These are phyloP conservation scores for Choloepus didactylus DNA, from an alignment of 2,797 vertebrate genomes.

Conservation along the genomic window DNA sequence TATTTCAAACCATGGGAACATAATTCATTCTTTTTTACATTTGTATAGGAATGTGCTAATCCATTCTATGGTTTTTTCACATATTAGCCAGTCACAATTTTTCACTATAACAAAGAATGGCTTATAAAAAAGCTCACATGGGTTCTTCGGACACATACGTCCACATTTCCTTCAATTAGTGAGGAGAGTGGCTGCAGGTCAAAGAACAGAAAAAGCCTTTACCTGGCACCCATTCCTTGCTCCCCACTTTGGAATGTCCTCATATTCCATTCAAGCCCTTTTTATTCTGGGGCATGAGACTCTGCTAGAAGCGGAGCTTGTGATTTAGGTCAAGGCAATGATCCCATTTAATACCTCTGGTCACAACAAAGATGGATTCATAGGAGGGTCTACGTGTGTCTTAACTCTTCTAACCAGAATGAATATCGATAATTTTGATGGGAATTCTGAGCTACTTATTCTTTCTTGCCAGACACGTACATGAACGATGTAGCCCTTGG, in stretches of 20 bases:
- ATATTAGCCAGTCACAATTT: constrained; percentile 47
- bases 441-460: background rate
- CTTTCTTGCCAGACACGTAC: background rate
- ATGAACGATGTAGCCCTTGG: background rate
- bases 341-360: background rate
- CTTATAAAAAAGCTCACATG: background rate
- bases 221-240: background rate
- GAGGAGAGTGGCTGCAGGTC: background rate
- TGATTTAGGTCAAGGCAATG: background rate
- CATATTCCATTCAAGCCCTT: background rate
- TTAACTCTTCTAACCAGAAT: constrained; percentile 7
- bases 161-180: background rate
- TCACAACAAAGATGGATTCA: background rate
- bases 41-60: constrained; percentile 1
- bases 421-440: background rate
- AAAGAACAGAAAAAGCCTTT: constrained; percentile 13
- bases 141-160: background rate
- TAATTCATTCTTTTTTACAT: constrained; percentile 47
- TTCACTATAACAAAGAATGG: background rate
- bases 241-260: background rate
- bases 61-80: constrained; percentile 29
- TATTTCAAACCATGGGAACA: constrained; percentile 23
- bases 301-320: background rate
- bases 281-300: background rate
- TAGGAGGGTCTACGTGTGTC: background rate